Evolutionary conservation across 1,140 invertebrate genomes (phyloP), one percentile per base, ranked within the genome.

Genomic region (Neuroterus valhalla): DNA sequence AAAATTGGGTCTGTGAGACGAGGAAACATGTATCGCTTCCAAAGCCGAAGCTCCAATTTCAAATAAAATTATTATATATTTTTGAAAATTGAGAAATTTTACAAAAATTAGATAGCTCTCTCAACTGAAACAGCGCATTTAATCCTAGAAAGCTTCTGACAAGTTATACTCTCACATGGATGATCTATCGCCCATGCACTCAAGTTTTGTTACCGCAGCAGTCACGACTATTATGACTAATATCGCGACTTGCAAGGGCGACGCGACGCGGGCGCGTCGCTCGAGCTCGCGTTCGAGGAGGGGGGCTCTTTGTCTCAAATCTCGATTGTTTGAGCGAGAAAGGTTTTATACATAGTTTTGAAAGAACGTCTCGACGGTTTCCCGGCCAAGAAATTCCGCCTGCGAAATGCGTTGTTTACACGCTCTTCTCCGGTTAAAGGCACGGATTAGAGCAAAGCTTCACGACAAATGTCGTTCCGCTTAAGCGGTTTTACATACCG

Each of bases 221-320:
- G 52, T 55, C 52, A 55, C 52, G 52, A 55, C 15, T 55, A 55
- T 55, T 55, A 31, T 55, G 52, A 55, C 52, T 55, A 55, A 19
- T 23, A 55, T 55, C 11, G 52, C 23, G 15, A 55, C 4, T 55
- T 11, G 21, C 26, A 55, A 55, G 52, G 52, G 19, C 21, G 4
- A 48, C 46, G 46, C 46, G n/a, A n/a, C n/a, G n/a, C n/a, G n/a
- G n/a, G n/a, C n/a, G n/a, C n/a, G n/a, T n/a, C n/a, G n/a, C n/a
- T n/a, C n/a, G n/a, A n/a, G n/a, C n/a, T n/a, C n/a, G n/a, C n/a
- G n/a, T n/a, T 38, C 31, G 31, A 10, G 46, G 15, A 48, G 5
- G 46, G 46, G 5, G 46, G 46, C 14, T 55, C 21, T 55, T 55
- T 55, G 52, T 55, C 52, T 55, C 14, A 5, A 55, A 14, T 23